Evolutionary conservation across 2,113 vertebrate species (phyloP), one percentile per base, ranked within the genome.

Genomic region (Xiphorhynchus elegans): DNA sequence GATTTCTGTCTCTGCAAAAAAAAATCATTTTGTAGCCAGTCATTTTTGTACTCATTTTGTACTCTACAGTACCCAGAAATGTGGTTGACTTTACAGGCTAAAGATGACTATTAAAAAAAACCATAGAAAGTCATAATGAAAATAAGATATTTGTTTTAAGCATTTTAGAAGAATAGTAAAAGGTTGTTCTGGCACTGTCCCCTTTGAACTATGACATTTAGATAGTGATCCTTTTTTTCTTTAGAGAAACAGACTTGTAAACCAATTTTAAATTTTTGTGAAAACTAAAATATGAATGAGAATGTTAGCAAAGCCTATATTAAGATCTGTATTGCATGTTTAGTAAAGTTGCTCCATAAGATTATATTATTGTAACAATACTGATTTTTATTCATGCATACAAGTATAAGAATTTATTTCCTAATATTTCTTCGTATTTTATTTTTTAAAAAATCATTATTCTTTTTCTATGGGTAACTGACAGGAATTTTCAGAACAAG

Each of bases 21-120:
- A 60, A 53, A 0, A 0, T 5, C 7, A 29, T 24, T n/a, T 49
- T 62, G n/a, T 42, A 69, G 21, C 1, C 2, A 73, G 10, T 59
- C 50, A 52, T 52, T 52, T 52, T 52, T 52, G 50, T 28, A 52
- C 50, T 66, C 28, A 75, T 84, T 94, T 73, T 87, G 9, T 64
- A 69, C 20, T 24, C 6, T 44, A 59, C 9, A 76, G 12, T 62
- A 91, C 55, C 33, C 16, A 63, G 37, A 95, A 94, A 75, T 64
- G 33, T 59, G 44, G 20, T 10, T 78, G 75, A 68, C 19, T 72
- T 95, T 76, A 89, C 31, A 87, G 60, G 9, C 14, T 40, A 42
- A 66, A 58, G 49, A 78, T 25, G 55, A 95, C 75, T 47, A 21
- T 39, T 64, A 31, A 39, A 90, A 67, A 25, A 84, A 73, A 50